Percentiles rank a stretch among this genome's conserved stretches.
Conservation (phyloP, 2,888 invertebrate genomes). For the Chelonus formosanus region DNA sequence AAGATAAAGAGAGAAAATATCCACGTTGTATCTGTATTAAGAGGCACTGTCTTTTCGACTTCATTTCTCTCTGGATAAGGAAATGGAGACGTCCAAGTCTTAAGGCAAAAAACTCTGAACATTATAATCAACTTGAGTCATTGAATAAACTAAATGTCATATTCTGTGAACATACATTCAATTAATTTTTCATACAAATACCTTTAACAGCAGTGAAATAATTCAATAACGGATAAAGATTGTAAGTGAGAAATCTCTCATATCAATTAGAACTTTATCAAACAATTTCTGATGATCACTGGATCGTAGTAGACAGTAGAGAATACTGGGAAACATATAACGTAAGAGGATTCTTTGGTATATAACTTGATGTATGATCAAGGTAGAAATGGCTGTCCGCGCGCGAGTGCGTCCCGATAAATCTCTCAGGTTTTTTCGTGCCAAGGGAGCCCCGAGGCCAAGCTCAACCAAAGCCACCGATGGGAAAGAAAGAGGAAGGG, state of each 20-base stretch:
- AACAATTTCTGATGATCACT: constrained; percentile 9
- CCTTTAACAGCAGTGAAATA: not conserved
- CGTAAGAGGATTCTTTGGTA: constrained; percentile 15
- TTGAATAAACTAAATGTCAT: constrained; percentile 27
- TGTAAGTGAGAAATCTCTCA: constrained; percentile 15
- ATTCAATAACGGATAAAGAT: not conserved
- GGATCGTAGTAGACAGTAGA: not conserved
- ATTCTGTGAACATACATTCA: not conserved
- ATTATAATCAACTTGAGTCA: constrained; percentile 29
- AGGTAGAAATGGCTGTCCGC: constrained; percentile 59
- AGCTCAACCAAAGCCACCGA: constrained; percentile 25
- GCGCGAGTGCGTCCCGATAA: constrained; percentile 57
- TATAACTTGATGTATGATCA: constrained; percentile 55
- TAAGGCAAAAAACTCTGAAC: constrained; percentile 13
- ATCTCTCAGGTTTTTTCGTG: constrained; percentile 54
- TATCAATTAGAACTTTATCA: constrained; percentile 13
- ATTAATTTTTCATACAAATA: constrained; percentile 10
- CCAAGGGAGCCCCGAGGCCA: constrained; percentile 33
- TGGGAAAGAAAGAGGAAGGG: constrained; percentile 27
- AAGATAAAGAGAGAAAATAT: constrained; percentile 5
- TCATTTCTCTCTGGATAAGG: constrained; percentile 30
- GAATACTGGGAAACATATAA: constrained; percentile 7
- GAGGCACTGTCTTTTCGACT: constrained; percentile 24
- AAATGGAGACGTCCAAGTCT: constrained; percentile 24
- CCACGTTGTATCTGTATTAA: constrained; percentile 28